A percentile compares a stretch with the other conserved stretches of the same genome.
Evolutionary conservation across 2,113 vertebrate species (phyloP).

Genomic region (Argyrosomus japonicus): DNA sequence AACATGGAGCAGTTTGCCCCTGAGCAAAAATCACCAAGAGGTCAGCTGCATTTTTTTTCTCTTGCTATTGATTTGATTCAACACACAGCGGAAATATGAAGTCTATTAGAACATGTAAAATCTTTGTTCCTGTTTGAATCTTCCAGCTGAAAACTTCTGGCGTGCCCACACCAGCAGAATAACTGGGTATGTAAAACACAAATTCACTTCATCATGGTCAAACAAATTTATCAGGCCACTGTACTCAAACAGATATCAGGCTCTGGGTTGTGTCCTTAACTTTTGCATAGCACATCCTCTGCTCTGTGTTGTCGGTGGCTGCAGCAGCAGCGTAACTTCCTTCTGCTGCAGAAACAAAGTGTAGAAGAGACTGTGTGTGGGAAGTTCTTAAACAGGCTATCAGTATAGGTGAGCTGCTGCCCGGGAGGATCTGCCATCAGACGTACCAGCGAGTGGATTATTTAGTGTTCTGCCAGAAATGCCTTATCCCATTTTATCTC

Average conservation of each 20-base stretch:
- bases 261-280: background rate
- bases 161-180: slow-evolving; percentile 77
- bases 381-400: slow-evolving; percentile 42
- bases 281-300: slow-evolving; percentile 19
- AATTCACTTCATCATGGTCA: background rate
- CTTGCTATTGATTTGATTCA: background rate
- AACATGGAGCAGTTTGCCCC: slow-evolving; percentile 69
- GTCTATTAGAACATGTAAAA: background rate
- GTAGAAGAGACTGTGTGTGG: slow-evolving; percentile 36
- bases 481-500: slow-evolving; percentile 42
- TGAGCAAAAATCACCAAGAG: slow-evolving; percentile 63
- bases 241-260: background rate
- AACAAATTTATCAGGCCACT: background rate
- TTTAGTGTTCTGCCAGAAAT: slow-evolving; percentile 56
- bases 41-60: slow-evolving; percentile 19
- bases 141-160: slow-evolving; percentile 74
- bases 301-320: slow-evolving; percentile 20
- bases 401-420: slow-evolving; percentile 46
- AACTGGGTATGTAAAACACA: slow-evolving; percentile 77
- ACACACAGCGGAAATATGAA: background rate
- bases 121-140: background rate
- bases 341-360: slow-evolving; percentile 35
- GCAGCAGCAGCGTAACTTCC: slow-evolving; percentile 19
- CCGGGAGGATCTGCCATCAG: slow-evolving; percentile 40
- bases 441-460: slow-evolving; percentile 47